Evolutionary conservation across 2,797 vertebrate species (phyloP), one percentile per base, ranked within the genome.

Genomic region (Eurystomus glaucurus): DNA sequence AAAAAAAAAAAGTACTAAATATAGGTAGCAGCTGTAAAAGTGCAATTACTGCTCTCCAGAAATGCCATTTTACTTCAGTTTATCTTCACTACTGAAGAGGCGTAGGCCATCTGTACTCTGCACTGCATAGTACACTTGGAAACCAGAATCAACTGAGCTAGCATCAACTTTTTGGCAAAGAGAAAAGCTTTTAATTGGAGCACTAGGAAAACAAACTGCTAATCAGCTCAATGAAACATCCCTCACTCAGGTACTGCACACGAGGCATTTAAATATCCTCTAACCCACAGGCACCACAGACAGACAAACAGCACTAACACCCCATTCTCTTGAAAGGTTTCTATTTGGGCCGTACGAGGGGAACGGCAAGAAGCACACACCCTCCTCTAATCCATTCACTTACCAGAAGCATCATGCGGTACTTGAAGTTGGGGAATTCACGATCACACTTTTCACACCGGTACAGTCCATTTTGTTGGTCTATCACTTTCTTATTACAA

Each of bases 401-500:
- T 95, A 99, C 99, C 68, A 99, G 99, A 7, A 99, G 99, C 98
- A 99, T 99, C 98, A 99, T 98, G 83, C 99, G 99, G 97, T 99
- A 99, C 97, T 99, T 99, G 98, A 99, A 99, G 98, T 98, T 99
- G 88, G 99, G 99, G 94, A 99, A 99, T 70, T 99, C 99, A 55
- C 98, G 98, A 97, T 99, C 99, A 1, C 99, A 99, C 97, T 99
- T 99, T 83, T 99, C 99, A 31, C 99, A 99, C 79, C 99, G 99
- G 95, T 98, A 99, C 93, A 99, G 98, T 65, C 99, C 99, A 2
- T 99, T 99, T 35, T 99, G 99, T 60, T 99, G 99, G 98, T 99
- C 99, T 31, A 99, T 98, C 98, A 99, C 99, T 97, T 99, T 99
- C 96, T 99, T 99, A 95, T 99, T 99, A 98, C 99, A 99, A 82